Evolutionary conservation across 2,797 vertebrate genomes (phyloP).

Genomic region (Liasis olivaceus): DNA sequence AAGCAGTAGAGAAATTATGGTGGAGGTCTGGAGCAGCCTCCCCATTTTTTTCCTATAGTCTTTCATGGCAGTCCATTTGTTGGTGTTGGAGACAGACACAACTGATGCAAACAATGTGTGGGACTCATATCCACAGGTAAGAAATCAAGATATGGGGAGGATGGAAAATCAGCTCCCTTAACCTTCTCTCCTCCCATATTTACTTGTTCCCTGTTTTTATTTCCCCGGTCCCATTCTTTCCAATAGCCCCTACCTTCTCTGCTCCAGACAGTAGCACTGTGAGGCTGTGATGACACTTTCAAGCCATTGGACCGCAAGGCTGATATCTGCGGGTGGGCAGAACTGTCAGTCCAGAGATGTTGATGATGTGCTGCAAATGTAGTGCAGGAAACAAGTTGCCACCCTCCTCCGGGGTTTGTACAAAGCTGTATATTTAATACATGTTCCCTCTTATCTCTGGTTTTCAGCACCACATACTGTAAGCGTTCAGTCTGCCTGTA

Average conservation of each 20-base stretch:
- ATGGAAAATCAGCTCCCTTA: background rate
- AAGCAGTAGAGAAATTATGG: background rate
- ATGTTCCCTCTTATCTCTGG: slow-evolving; percentile 33
- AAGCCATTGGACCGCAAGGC: background rate
- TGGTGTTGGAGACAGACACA: background rate
- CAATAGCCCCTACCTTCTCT: background rate
- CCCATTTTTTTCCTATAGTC: background rate
- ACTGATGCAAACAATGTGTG: background rate
- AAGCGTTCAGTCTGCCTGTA: slow-evolving; percentile 3
- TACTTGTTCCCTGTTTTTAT: background rate
- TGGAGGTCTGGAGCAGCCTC: background rate
- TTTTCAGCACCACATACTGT: slow-evolving; percentile 27
- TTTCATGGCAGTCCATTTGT: background rate
- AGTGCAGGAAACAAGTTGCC: slow-evolving; percentile 4
- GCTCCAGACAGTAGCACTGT: slow-evolving; percentile 5
- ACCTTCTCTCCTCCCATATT: background rate
- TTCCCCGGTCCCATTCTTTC: background rate
- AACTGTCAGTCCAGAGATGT: slow-evolving; percentile 5
- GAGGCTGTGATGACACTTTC: slow-evolving; percentile 17
- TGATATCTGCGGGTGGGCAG: slow-evolving; percentile 8
- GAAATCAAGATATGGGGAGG: background rate
- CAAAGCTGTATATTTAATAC: slow-evolving; percentile 13
- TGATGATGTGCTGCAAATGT: slow-evolving; percentile 18
- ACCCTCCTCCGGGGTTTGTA: slow-evolving; percentile 2
- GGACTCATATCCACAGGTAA: background rate